Conservation (phyloP, 2,797 vertebrate genomes). For the Sebastes matsubarae region DNA sequence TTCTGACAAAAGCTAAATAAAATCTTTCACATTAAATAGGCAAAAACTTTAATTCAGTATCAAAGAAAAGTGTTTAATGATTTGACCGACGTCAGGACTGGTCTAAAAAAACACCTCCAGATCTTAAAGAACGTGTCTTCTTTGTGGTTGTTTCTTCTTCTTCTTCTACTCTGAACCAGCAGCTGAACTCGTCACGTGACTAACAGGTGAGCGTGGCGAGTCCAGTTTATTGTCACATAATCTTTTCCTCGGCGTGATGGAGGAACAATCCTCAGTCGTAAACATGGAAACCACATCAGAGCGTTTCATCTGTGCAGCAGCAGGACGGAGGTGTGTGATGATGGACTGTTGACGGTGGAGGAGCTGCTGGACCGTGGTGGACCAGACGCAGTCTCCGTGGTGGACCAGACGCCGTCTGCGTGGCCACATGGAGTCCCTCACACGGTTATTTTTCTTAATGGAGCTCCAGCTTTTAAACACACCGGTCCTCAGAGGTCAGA, state of each 20-base stretch:
- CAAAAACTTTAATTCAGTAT: neutral
- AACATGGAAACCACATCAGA: constrained; percentile 4
- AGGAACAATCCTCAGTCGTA: neutral
- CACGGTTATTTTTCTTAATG: constrained; percentile 64
- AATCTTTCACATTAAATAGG: neutral
- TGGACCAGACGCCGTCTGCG: constrained; percentile 23
- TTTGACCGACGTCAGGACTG: neutral
- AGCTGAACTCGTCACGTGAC: neutral
- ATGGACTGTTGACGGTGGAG: constrained; percentile 14
- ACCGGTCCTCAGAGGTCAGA: constrained; percentile 15
- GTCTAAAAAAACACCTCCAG: neutral
- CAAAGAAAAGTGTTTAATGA: neutral
- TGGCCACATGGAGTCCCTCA: constrained; percentile 61
- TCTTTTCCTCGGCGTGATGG: neutral
- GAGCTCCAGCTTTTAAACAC: constrained; percentile 44
- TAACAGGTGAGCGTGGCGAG: neutral
- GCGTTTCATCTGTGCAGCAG: constrained; percentile 14
- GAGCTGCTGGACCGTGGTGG: constrained; percentile 22
- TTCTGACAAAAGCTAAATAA: neutral
- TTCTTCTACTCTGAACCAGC: neutral
- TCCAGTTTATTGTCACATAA: neutral
- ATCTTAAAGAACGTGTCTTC: neutral
- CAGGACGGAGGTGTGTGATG: constrained; percentile 3
- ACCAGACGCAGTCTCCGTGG: constrained; percentile 1
- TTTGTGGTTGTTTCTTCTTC: neutral